These are phyloP conservation scores for Helogale parvula DNA, from an alignment of 2,113 vertebrate genomes.

Conservation along the genomic window DNA sequence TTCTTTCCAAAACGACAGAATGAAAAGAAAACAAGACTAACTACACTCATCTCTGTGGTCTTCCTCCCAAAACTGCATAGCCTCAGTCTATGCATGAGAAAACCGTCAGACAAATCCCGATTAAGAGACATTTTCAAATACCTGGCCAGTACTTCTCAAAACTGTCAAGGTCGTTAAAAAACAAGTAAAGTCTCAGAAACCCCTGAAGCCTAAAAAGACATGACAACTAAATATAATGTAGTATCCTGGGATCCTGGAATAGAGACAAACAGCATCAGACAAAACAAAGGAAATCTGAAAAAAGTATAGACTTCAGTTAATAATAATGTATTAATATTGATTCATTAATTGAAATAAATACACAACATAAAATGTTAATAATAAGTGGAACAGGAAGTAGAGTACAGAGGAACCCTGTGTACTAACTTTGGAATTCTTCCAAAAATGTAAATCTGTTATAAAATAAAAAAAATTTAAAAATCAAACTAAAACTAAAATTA, in stretches of 20 bases:
- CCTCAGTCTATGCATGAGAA: background rate
- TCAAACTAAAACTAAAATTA: background rate
- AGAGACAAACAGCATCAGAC: background rate
- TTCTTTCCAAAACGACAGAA: background rate
- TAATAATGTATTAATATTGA: background rate
- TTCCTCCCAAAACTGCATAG: background rate
- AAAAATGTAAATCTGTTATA: background rate
- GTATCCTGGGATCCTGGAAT: background rate
- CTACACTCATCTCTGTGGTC: background rate
- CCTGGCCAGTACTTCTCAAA: background rate
- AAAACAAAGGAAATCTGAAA: background rate
- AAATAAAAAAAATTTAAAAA: background rate
- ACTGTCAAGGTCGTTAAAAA: background rate
- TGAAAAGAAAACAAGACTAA: background rate
- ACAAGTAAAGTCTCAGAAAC: background rate
- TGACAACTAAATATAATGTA: background rate
- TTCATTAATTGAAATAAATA: background rate
- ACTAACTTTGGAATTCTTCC: background rate
- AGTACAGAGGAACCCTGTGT: background rate
- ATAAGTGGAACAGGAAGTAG: background rate
- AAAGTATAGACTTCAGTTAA: background rate
- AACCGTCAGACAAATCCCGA: background rate
- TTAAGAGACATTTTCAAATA: background rate
- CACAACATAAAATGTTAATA: background rate
- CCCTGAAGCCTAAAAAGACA: background rate